Percentiles rank a stretch among this genome's conserved stretches.
Conservation (phyloP, 2,888 invertebrate species). For the Phrixothrix hirtus region DNA sequence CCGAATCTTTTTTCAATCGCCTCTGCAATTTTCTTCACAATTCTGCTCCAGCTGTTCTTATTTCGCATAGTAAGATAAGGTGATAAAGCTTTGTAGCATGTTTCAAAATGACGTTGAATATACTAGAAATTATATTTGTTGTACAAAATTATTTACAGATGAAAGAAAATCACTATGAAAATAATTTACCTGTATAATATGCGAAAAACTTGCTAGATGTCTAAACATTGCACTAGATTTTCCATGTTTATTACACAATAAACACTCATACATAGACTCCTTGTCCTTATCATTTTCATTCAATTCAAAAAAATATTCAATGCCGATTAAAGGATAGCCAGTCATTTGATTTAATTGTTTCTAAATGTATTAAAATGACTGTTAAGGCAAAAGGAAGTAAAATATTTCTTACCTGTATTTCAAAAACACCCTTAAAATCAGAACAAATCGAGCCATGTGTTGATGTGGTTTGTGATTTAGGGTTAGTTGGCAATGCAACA, state of each 20-base stretch:
- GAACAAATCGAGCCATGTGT: constrained; percentile 71
- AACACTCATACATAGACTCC: constrained; percentile 76
- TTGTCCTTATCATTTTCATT: constrained; percentile 65
- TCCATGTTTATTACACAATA: constrained; percentile 78
- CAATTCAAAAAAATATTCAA: constrained; percentile 79
- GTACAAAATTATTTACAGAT: too few relatives aligned
- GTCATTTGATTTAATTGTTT: constrained; percentile 60
- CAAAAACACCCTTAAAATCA: constrained; percentile 65
- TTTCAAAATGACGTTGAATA: constrained; percentile 67
- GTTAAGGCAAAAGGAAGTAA: background rate
- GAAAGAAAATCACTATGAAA: too few relatives aligned
- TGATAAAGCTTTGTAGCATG: constrained; percentile 63
- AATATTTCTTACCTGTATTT: constrained; percentile 47
- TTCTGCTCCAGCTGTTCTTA: constrained; percentile 57
- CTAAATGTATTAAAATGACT: too few relatives aligned
- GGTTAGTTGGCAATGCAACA: constrained; percentile 5
- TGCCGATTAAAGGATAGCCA: constrained; percentile 65
- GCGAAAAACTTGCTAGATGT: constrained; percentile 78
- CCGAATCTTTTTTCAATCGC: constrained; percentile 77
- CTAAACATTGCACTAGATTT: constrained; percentile 78
- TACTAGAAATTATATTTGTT: too few relatives aligned
- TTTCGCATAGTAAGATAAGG: constrained; percentile 65
- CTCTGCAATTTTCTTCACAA: constrained; percentile 63
- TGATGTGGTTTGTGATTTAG: constrained; percentile 41
- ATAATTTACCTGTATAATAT: constrained; percentile 58